Evolutionary conservation across 2,797 vertebrate species (phyloP), one percentile per base, ranked within the genome.

Genomic region (Microchirus variegatus): DNA sequence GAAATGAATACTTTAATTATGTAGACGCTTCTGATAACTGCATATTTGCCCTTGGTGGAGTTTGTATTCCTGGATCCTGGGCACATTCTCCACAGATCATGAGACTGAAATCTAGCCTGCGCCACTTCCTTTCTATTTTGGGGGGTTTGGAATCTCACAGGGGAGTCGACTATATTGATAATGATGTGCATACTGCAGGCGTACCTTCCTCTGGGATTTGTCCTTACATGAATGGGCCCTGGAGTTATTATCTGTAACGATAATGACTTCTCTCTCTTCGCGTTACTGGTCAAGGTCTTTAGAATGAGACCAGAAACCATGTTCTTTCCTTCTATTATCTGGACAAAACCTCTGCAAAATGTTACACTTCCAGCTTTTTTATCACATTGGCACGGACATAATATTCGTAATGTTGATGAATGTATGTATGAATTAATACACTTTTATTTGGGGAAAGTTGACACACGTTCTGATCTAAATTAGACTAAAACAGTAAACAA

Each of bases 1-100:
- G 87, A 91, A 93, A 92, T 89, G 77, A 92, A 93, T 90, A 91
- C 90, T 86, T 90, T 92, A 92, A 92, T 93, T 93, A 92, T 84
- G 78, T 70, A 82, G 83, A 89, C 51, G 50, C 80, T 88, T 90
- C 89, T 92, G 88, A 93, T 92, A 90, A 91, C 81, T 87, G 87
- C 78, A 64, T 82, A 81, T 92, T 90, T 92, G 89, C 88, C 91
- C 89, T 92, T 88, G 83, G 78, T 88, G 76, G 77, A 81, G 85
- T 90, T 90, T 81, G 85, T 86, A 84, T 91, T 91, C 87, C 89
- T 87, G 87, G 85, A 92, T 90, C 80, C 73, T n/a, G 62, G 81
- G 77, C 83, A 85, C 80, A 80, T 89, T 90, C 83, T 89, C 80
- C 77, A 88, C 89, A 89, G 87, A 89, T 91, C 87, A 85, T 90